Percentiles rank a stretch among this genome's conserved stretches.
These are phyloP conservation scores for Hypomecis atomaria DNA, from an alignment of 2,888 invertebrate genomes.

Conservation along the genomic window DNA sequence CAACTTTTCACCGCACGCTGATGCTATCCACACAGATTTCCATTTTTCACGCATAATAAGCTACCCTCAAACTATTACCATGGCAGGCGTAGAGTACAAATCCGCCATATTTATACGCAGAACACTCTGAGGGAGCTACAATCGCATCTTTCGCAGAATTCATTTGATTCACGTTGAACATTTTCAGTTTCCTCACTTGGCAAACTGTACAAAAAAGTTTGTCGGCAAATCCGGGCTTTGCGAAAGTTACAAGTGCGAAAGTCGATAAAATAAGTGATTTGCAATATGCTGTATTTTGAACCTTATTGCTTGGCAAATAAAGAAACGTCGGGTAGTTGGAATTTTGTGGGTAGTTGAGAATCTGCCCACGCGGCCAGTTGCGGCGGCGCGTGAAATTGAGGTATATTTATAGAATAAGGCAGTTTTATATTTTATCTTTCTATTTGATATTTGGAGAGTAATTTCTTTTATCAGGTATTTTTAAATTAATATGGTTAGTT, in stretches of 20 bases:
- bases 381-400: conserved; percentile 24
- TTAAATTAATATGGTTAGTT: neutral
- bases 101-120: neutral
- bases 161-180: neutral
- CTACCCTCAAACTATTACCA: conserved; percentile 24
- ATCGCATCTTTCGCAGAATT: neutral
- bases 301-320: conserved; percentile 16
- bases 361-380: conserved; percentile 19
- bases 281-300: conserved; percentile 12
- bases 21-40: conserved; percentile 10
- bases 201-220: neutral
- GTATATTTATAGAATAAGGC: conserved; percentile 2
- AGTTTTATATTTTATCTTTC: too few relatives aligned
- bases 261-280: conserved; percentile 30
- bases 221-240: neutral
- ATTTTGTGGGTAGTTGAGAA: conserved; percentile 2
- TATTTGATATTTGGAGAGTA: too few relatives aligned
- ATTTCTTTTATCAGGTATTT: neutral
- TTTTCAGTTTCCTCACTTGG: neutral
- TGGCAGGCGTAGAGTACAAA: conserved; percentile 15
- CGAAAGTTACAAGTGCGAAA: conserved; percentile 23
- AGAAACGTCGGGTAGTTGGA: neutral
- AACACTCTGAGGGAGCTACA: neutral
- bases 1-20: neutral
- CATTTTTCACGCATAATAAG: conserved; percentile 20